A percentile compares a stretch with the other conserved stretches of the same genome.
These are phyloP conservation scores for Oeneis ivallda DNA, from an alignment of 2,888 invertebrate species.

Conservation along the genomic window DNA sequence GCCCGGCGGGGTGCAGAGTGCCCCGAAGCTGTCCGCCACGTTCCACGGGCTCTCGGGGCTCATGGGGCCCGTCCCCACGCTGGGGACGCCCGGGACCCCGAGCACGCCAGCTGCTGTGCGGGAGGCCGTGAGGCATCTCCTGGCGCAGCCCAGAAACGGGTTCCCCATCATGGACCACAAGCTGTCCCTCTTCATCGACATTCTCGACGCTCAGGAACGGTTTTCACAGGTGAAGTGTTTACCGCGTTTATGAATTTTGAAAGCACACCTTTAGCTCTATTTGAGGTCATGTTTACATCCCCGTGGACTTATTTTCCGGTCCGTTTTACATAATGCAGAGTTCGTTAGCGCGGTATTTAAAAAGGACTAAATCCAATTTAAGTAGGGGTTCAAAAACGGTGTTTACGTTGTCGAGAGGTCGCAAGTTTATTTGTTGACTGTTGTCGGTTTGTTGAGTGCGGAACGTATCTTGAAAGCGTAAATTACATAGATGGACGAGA, in stretches of 20 bases:
- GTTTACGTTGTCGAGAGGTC: slow-evolving; percentile 29
- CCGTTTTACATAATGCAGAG: slow-evolving; percentile 22
- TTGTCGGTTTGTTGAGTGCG: slow-evolving; percentile 25
- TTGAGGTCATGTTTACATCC: slow-evolving; percentile 28
- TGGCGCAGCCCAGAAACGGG: slow-evolving; percentile 87
- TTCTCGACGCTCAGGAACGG: slow-evolving; percentile 90
- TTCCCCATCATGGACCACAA: slow-evolving; percentile 90
- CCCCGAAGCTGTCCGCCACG: slow-evolving; percentile 83
- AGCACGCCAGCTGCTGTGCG: slow-evolving; percentile 84
- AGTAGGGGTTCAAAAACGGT: slow-evolving; percentile 27
- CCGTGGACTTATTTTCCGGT: slow-evolving; percentile 15
- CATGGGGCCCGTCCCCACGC: slow-evolving; percentile 55
- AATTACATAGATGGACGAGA: background rate
- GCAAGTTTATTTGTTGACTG: slow-evolving; percentile 31
- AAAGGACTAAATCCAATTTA: slow-evolving; percentile 36
- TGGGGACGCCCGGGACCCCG: slow-evolving; percentile 71
- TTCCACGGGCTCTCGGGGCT: slow-evolving; percentile 80
- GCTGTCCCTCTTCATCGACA: slow-evolving; percentile 89
- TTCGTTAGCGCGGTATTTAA: slow-evolving; percentile 37
- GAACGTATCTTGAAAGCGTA: slow-evolving; percentile 24
- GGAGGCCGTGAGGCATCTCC: slow-evolving; percentile 85
- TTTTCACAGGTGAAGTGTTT: slow-evolving; percentile 84
- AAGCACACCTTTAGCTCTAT: background rate
- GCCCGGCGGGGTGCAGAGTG: slow-evolving; percentile 74
- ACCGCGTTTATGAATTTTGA: slow-evolving; percentile 10